Evolutionary conservation across 2,888 invertebrate species (phyloP), one percentile per base, ranked within the genome.

Genomic region (Euclidia mi): DNA sequence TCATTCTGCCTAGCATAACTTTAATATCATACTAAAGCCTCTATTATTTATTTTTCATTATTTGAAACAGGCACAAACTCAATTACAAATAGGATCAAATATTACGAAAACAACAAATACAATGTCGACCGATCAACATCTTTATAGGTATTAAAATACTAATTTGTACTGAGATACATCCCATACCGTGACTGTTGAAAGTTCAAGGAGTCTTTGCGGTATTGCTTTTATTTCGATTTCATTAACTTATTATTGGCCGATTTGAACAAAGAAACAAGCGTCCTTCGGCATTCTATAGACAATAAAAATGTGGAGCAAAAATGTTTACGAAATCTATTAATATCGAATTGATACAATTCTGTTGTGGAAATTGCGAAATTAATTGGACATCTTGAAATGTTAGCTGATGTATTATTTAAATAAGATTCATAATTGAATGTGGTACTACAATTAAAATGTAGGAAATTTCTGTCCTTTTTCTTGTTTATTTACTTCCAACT

Each of bases 161-260:
- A 79, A 77, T 76, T 73, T 65, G 66, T 73, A 61, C 78, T 70
- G 72, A 76, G 76, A 64, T 75, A 72, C 73, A 64, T 75, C 71
- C 61, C 56, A 76, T 71, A 82, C 73, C 85, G 82, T 82, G 85
- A 83, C 79, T 83, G 59, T 72, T 59, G 60, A 89, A 89, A 88
- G 88, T 88, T 88, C 88, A 89, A 89, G 89, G 89, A 79, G 73
- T 56, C 69, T 75, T 65, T 67, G 79, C 60, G 75, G 68, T 78
- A 80, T 72, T 78, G 76, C 74, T 80, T 82, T 80, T 79, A 82
- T 82, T 82, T 71, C 71, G 76, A 80, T 81, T 81, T 79, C 77
- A 77, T 78, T 74, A 70, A 58, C 61, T 46, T 71, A 67, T 65
- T 69, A 71, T 71, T 71, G 62, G 59, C 56, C 63, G 71, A 66